Percentiles rank a stretch among this genome's conserved stretches.
Evolutionary conservation across 1,140 invertebrate species (phyloP).

Genomic region (Agrilus planipennis): DNA sequence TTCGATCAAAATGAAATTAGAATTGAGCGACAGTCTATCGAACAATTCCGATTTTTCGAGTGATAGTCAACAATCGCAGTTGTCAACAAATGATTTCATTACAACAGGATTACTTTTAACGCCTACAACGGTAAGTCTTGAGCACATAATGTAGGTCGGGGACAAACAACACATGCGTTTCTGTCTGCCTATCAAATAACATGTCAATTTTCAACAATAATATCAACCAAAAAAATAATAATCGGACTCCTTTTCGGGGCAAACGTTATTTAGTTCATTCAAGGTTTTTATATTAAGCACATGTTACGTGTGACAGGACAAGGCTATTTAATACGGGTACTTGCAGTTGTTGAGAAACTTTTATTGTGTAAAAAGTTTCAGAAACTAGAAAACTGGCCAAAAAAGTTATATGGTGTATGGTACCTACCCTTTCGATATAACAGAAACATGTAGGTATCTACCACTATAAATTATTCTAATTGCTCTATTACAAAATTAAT

Average conservation of each 20-base stretch:
- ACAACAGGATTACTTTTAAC: constrained; percentile 20
- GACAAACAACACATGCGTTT: too few species aligned
- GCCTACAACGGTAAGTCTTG: constrained; percentile 2
- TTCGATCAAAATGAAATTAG: constrained; percentile 28
- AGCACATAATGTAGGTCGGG: not conserved
- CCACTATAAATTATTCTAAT: too few species aligned
- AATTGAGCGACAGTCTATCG: constrained; percentile 29
- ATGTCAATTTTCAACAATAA: not conserved
- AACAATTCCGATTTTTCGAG: constrained; percentile 34
- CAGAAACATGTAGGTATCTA: too few species aligned
- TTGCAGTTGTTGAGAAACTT: too few species aligned
- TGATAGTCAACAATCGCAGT: constrained; percentile 31
- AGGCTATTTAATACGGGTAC: too few species aligned
- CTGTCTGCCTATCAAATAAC: not conserved
- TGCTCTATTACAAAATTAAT: too few species aligned
- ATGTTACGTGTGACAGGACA: not conserved
- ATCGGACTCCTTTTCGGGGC: not conserved
- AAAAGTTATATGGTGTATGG: too few species aligned
- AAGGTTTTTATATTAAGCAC: not conserved
- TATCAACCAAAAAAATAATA: not conserved
- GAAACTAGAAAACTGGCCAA: too few species aligned
- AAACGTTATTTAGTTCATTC: not conserved
- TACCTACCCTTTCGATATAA: too few species aligned
- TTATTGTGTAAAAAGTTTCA: too few species aligned
- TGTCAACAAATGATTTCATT: constrained; percentile 25